These are phyloP conservation scores for Podargus strigoides DNA, from an alignment of 2,797 vertebrate species.

Conservation along the genomic window DNA sequence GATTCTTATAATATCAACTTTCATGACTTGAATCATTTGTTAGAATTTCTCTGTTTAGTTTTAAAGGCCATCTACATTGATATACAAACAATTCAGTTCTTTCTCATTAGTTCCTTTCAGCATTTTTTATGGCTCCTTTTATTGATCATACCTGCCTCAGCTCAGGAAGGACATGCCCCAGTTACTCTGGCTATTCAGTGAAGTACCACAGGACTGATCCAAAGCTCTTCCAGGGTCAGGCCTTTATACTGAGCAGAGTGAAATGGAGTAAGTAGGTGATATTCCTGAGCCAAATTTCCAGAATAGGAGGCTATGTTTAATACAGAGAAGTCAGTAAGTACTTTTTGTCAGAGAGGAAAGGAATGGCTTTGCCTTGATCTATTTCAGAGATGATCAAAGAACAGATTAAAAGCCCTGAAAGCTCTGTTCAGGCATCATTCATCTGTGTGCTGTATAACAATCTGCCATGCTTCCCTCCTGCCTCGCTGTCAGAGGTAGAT, in stretches of 20 bases:
- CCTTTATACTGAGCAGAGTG: not conserved
- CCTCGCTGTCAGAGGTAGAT: not conserved
- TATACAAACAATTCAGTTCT: not conserved
- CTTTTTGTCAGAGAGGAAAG: constrained; percentile 7
- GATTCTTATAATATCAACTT: constrained; percentile 26
- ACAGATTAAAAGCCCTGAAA: not conserved
- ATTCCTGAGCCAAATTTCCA: not conserved
- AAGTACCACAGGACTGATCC: not conserved
- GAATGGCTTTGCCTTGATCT: constrained; percentile 31
- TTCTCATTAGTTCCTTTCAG: not conserved
- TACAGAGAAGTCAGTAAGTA: not conserved
- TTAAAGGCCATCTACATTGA: not conserved
- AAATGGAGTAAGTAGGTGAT: not conserved
- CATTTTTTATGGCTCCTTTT: not conserved
- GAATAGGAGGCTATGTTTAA: not conserved
- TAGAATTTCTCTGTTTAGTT: not conserved
- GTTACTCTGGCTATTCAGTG: not conserved
- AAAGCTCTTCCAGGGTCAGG: not conserved
- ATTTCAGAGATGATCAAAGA: constrained; percentile 29
- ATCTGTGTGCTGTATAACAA: not conserved
- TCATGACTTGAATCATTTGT: constrained; percentile 7
- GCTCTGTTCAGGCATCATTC: not conserved
- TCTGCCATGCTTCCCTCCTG: not conserved
- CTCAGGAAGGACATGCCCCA: not conserved
- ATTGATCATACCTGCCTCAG: not conserved